Percentiles rank a stretch among this genome's conserved stretches.
Evolutionary conservation across 2,888 invertebrate genomes (phyloP).

Genomic region (Phortica magna): DNA sequence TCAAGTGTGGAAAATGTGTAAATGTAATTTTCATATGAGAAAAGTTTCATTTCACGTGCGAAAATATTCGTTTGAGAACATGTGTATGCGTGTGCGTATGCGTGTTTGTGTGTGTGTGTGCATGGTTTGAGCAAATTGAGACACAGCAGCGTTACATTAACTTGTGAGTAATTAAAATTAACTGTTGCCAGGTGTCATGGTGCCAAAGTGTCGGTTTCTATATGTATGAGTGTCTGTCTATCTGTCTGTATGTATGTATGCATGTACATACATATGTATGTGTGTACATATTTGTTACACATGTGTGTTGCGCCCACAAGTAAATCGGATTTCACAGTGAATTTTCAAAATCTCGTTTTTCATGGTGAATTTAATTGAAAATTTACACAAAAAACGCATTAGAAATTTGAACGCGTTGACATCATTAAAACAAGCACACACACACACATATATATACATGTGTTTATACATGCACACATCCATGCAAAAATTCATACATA

Average conservation of each 20-base stretch:
- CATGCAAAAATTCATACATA: background rate
- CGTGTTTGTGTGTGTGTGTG: conserved; percentile 45
- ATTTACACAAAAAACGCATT: conserved; percentile 63
- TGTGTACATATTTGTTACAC: no score
- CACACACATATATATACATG: background rate
- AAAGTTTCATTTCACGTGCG: conserved; percentile 6
- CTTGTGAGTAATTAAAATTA: conserved; percentile 65
- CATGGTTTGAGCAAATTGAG: conserved; percentile 35
- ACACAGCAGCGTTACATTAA: conserved; percentile 21
- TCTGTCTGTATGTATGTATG: conserved; percentile 47
- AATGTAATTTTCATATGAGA: conserved; percentile 21
- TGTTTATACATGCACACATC: no score
- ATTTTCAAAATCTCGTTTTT: conserved; percentile 31
- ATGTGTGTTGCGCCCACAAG: background rate
- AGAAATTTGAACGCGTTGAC: background rate
- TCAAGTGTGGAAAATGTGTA: conserved; percentile 29
- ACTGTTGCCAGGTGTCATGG: conserved; percentile 52
- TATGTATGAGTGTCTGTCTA: conserved; percentile 36
- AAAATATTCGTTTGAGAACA: background rate
- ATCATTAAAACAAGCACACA: no score
- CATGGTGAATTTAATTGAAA: conserved; percentile 47
- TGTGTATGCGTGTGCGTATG: background rate
- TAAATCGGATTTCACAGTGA: background rate
- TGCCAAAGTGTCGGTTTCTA: conserved; percentile 37
- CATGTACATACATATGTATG: background rate